phyloP scores from a whole-genome alignment of 2,113 vertebrate genomes.

The Poeciliopsis prolifica region DNA sequence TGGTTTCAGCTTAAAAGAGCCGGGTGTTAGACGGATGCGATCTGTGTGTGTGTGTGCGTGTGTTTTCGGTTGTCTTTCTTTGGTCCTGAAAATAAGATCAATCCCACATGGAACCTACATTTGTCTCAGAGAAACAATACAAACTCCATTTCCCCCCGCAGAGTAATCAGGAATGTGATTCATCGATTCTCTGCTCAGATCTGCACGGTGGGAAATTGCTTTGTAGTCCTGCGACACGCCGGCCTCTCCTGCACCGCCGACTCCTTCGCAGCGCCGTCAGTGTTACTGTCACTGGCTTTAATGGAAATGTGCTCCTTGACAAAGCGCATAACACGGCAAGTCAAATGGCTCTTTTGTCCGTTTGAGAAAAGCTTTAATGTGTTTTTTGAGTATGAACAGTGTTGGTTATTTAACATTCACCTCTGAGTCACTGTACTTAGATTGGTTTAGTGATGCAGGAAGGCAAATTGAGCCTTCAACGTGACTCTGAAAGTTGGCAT shows the following conservation, averaged over 20 bases:
- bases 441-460: not conserved
- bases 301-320: constrained; percentile 58
- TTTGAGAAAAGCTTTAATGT: constrained; percentile 5
- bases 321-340: constrained; percentile 23
- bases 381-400: not conserved
- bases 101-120: constrained; percentile 70
- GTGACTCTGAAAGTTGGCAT: not conserved
- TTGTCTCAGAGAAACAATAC: constrained; percentile 80
- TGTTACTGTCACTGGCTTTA: constrained; percentile 43
- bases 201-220: constrained; percentile 75
- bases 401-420: not conserved
- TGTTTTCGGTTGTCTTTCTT: constrained; percentile 47
- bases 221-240: constrained; percentile 59
- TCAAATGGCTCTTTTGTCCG: not conserved
- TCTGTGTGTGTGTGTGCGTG: constrained; percentile 5
- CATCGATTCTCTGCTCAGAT: constrained; percentile 70
- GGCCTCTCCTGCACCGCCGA: constrained; percentile 26
- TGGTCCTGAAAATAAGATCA: constrained; percentile 66
- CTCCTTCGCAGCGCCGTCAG: constrained; percentile 49
- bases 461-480: not conserved
- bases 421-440: not conserved
- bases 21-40: not conserved
- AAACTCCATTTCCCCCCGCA: constrained; percentile 76
- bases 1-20: constrained; percentile 50
- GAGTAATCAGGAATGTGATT: constrained; percentile 77